Conservation (phyloP, 2,888 invertebrate species). For the Dolichopus griseipennis region DNA sequence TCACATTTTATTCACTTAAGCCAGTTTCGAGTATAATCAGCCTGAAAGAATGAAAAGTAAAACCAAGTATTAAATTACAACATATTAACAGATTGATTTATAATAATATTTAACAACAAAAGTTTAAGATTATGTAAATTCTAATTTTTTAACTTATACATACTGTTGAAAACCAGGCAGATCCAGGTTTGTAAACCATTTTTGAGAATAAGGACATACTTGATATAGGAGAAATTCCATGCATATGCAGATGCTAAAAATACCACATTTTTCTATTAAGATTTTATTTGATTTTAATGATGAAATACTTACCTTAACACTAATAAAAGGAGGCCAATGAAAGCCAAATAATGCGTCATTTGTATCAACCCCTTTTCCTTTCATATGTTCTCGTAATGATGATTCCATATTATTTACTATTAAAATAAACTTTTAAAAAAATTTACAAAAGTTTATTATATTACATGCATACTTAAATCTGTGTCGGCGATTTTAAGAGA, state of each 20-base stretch:
- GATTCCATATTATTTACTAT: conserved; percentile 60
- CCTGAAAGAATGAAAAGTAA: background rate
- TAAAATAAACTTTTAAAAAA: conserved; percentile 22
- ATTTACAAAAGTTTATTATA: conserved; percentile 9
- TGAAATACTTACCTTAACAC: conserved; percentile 57
- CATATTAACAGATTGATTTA: too few species aligned
- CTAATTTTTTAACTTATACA: conserved; percentile 38
- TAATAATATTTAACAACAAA: too few species aligned
- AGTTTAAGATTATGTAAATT: too few species aligned
- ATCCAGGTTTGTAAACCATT: conserved; percentile 60
- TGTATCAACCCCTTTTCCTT: conserved; percentile 44
- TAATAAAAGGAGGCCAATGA: conserved; percentile 86
- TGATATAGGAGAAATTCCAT: conserved; percentile 70
- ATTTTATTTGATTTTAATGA: background rate
- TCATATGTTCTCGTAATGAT: conserved; percentile 44
- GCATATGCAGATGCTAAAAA: conserved; percentile 56
- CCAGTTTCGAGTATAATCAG: background rate
- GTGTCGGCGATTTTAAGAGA: conserved; percentile 56
- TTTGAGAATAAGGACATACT: conserved; percentile 60
- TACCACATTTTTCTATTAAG: background rate
- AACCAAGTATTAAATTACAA: too few species aligned
- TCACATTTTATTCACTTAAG: background rate
- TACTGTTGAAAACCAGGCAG: conserved; percentile 78
- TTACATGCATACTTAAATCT: conserved; percentile 53
- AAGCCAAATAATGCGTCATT: conserved; percentile 60